Conservation (phyloP, 2,113 vertebrate genomes). For the Anoura caudifer region DNA sequence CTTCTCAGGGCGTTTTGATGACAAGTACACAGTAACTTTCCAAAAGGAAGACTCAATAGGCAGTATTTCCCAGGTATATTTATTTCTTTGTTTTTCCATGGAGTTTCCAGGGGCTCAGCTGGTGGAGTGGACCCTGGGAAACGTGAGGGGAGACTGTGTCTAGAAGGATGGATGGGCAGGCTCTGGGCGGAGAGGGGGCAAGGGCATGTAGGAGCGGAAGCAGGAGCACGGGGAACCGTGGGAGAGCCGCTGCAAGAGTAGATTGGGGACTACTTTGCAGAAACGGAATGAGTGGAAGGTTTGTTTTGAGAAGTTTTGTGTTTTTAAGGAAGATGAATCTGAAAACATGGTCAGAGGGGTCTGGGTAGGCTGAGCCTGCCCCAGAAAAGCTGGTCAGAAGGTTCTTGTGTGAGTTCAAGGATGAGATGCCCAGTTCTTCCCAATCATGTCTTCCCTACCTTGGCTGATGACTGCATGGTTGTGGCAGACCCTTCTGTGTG, state of each 20-base stretch:
- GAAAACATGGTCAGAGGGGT: background rate
- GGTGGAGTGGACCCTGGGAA: no score
- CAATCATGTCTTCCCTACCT: background rate
- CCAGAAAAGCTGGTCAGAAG: background rate
- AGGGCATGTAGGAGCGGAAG: background rate
- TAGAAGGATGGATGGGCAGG: background rate
- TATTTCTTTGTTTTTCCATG: background rate
- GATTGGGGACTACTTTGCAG: background rate
- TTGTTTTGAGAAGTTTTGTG: background rate
- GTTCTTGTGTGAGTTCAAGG: background rate
- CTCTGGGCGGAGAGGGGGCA: background rate
- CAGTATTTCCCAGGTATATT: background rate
- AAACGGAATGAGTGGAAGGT: background rate
- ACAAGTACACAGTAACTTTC: background rate
- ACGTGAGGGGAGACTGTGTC: background rate
- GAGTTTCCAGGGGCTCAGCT: background rate
- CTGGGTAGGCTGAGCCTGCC: background rate
- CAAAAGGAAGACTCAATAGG: background rate
- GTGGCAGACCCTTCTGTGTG: no score
- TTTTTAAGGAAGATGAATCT: background rate
- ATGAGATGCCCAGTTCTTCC: background rate
- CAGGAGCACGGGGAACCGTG: accelerated
- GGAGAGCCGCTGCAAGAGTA: background rate
- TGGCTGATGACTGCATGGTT: background rate
- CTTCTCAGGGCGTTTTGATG: background rate